A percentile compares a stretch with the other conserved stretches of the same genome.
These are phyloP conservation scores for Lichenostomus cassidix DNA, from an alignment of 2,113 vertebrate species.

Conservation along the genomic window DNA sequence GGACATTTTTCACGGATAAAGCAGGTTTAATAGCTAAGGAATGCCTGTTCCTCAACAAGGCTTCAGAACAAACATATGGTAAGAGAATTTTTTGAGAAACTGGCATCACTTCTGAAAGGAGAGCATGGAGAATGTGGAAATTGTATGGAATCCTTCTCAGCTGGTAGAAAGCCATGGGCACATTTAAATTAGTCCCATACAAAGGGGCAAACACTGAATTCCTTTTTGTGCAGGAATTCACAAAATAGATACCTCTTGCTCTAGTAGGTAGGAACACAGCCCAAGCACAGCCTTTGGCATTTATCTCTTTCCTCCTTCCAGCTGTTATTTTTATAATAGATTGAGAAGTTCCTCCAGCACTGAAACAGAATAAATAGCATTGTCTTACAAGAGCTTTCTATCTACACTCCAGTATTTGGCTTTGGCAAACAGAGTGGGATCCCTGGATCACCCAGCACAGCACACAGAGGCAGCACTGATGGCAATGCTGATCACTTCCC, in stretches of 20 bases:
- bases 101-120: background rate
- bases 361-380: background rate
- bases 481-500: background rate
- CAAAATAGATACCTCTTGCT: no score
- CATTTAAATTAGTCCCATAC: background rate
- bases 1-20: background rate
- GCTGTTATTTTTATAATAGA: background rate
- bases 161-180: background rate
- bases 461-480: background rate
- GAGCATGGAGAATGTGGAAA: background rate
- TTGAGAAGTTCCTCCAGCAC: background rate
- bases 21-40: background rate
- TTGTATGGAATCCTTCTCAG: background rate
- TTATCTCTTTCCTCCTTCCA: background rate
- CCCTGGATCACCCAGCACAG: background rate
- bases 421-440: constrained; percentile 3
- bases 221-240: background rate
- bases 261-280: background rate
- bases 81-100: background rate
- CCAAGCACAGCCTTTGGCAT: background rate
- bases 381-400: background rate
- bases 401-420: background rate
- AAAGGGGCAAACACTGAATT: background rate
- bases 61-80: background rate
- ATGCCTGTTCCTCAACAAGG: background rate